Percentiles rank a stretch among this genome's conserved stretches.
Conservation (phyloP, 2,797 vertebrate species). For the Cetoscarus ocellatus region DNA sequence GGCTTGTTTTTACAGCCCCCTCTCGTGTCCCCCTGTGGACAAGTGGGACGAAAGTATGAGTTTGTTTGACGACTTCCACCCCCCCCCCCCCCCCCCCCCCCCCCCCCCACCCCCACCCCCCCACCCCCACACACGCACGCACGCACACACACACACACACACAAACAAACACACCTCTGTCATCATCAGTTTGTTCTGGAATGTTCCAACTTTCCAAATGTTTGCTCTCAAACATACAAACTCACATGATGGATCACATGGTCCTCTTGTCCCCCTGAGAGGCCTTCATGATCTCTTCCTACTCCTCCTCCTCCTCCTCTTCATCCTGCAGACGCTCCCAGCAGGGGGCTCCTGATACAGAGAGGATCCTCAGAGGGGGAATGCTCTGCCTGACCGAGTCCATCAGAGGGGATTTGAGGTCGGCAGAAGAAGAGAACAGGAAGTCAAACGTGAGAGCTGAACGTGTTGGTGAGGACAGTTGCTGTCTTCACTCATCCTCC, state of each 20-base stretch:
- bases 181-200: conserved; percentile 12
- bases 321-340: conserved; percentile 26
- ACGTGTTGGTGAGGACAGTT: conserved; percentile 28
- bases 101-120: conserved; percentile 6
- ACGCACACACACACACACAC: too few relatives aligned
- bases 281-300: conserved; percentile 32
- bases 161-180: too few relatives aligned
- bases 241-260: conserved; percentile 1
- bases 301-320: not conserved
- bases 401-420: conserved; percentile 36
- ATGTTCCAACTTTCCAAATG: conserved; percentile 13
- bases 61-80: conserved; percentile 36
- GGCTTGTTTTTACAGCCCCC: conserved; percentile 47
- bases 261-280: conserved; percentile 8
- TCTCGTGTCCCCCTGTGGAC: conserved; percentile 12
- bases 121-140: too few relatives aligned
- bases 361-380: conserved; percentile 43
- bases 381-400: conserved; percentile 42
- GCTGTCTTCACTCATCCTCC: conserved; percentile 23
- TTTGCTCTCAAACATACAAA: conserved; percentile 12
- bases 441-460: not conserved
- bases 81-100: conserved; percentile 1
- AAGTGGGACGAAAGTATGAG: conserved; percentile 15
- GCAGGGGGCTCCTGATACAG: conserved; percentile 39
- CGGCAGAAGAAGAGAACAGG: conserved; percentile 20